These are phyloP conservation scores for Lepidonotus clava DNA, from an alignment of 2,888 invertebrate genomes.

Conservation along the genomic window DNA sequence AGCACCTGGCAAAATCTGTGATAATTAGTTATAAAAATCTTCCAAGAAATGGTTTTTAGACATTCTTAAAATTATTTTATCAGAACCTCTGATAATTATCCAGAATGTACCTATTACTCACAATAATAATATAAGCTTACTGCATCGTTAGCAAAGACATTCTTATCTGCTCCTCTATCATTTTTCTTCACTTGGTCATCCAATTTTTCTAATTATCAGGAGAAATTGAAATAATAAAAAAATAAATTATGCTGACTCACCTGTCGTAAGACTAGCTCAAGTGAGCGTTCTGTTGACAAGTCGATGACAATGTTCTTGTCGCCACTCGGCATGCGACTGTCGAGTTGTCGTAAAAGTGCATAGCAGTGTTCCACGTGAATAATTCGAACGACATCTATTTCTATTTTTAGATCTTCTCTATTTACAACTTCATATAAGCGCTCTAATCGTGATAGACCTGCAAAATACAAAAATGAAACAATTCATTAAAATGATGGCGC, in stretches of 20 bases:
- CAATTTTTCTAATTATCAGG: no score
- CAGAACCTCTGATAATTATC: no score
- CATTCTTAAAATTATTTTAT: no score
- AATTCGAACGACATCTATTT: slow-evolving; percentile 56
- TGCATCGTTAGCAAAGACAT: no score
- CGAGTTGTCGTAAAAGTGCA: slow-evolving; percentile 56
- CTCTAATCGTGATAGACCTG: slow-evolving; percentile 55
- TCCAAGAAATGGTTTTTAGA: no score
- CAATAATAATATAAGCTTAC: no score
- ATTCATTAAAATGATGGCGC: no score
- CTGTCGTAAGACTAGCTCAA: slow-evolving; percentile 62
- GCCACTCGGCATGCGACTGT: slow-evolving; percentile 40
- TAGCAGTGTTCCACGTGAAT: slow-evolving; percentile 48
- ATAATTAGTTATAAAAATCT: no score
- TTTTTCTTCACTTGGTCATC: no score
- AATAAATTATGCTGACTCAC: slow-evolving; percentile 21
- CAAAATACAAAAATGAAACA: slow-evolving; percentile 38
- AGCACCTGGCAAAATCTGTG: no score
- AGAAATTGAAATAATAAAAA: not conserved
- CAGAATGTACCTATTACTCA: no score
- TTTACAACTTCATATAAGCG: slow-evolving; percentile 53
- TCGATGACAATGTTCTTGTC: slow-evolving; percentile 64
- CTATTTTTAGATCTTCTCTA: slow-evolving; percentile 43
- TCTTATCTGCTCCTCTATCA: no score
- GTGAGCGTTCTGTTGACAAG: slow-evolving; percentile 59